Base-by-base conservation (phyloP, 2,797 vertebrate species). In the Hoplostethus mediterraneus region DNA sequence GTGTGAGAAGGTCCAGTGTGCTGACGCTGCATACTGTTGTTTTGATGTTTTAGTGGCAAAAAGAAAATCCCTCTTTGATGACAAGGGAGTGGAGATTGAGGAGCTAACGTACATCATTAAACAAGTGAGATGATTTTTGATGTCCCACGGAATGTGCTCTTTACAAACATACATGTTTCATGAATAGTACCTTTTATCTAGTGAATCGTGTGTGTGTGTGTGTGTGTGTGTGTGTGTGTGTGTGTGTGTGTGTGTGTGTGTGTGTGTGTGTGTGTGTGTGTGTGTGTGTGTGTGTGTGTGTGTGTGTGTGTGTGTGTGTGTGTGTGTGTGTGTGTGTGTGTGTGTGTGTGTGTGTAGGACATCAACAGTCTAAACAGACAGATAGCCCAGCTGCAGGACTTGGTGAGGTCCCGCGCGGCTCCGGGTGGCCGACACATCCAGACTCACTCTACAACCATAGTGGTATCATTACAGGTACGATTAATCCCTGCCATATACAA, bases 21-120 rank as follows among this genome's bases (percentile, higher is more conserved):
- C 49, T 68, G 9, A 76, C 73, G 53, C 4, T 51, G 25, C 54
- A 66, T 75, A 0, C 2, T 75, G 8, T 79, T 3, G 1, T 66
- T 71, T 71, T 67, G 25, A 48, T 53, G 9, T 81, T 90, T 67
- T 78, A 98, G 97, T 98, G 96, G 97, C 97, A 82, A 98, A 98
- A 89, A 94, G 96, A 79, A 98, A 97, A 87, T 98, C 97, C n/a
- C 92, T 98, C 28, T 98, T 98, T 73, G 96, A 98, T 9, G 97
- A 98, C 90, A 98, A 98, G 84, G 95, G 95, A 0, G 94, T 97
- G 80, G 97, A 97, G 87, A 97, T 98, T 0, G 97, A 98, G 81
- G 97, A 98, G 76, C 87, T 98, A 4, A 98, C 97, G 0, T 98
- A 98, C 73, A 98, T 98, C 81, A 97, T 98, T 85, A 98, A 97